Conservation (phyloP, 2,888 invertebrate species). For the Lacanobia wlatinum region DNA sequence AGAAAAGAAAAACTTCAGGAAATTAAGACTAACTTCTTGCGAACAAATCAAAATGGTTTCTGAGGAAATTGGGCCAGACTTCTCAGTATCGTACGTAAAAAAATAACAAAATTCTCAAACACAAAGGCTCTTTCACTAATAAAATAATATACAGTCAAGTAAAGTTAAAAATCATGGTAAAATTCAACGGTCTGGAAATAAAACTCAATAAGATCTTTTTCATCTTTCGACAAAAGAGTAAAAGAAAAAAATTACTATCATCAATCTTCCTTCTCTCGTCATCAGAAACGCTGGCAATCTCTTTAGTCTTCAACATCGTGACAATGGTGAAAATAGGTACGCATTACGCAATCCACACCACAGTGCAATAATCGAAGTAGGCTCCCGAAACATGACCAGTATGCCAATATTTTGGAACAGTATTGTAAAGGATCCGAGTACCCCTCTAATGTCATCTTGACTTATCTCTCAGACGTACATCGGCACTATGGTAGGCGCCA, state of each 20-base stretch:
- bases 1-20: conserved; percentile 17
- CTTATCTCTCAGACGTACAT: conserved; percentile 83
- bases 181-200: background rate
- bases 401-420: conserved; percentile 78
- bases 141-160: no score
- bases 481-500: conserved; percentile 60
- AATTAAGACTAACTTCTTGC: conserved; percentile 17
- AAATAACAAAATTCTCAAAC: background rate
- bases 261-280: conserved; percentile 74
- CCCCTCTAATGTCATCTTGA: conserved; percentile 79
- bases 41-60: conserved; percentile 39
- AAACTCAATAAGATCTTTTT: background rate
- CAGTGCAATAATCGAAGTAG: conserved; percentile 75
- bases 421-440: conserved; percentile 76
- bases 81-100: no score
- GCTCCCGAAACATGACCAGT: conserved; percentile 80
- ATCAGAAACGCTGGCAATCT: conserved; percentile 81
- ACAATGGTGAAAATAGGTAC: conserved; percentile 74
- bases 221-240: background rate
- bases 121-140: background rate
- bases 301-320: conserved; percentile 74
- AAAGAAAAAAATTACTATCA: conserved; percentile 65
- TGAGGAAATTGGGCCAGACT: background rate
- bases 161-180: no score
- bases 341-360: conserved; percentile 74